Base-by-base conservation (phyloP, 2,888 invertebrate genomes). In the Lochmaea capreae region DNA sequence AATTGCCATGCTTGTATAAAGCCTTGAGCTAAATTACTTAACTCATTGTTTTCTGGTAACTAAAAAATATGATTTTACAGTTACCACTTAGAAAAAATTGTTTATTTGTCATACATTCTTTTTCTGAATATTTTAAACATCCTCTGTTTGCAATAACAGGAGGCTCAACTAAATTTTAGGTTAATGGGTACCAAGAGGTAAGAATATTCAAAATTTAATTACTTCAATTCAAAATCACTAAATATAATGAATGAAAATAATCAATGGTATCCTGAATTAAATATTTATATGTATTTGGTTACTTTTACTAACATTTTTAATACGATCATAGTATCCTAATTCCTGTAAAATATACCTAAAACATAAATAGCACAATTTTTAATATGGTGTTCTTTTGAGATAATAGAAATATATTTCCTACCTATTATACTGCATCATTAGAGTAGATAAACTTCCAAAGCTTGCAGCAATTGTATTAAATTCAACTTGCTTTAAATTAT, bases 1-100 rank as follows among this genome's bases (percentile, higher is more conserved):
- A 94, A 86, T 82, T 94, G 92, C 95, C 96, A 98, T 0, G 98
- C 97, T 82, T 93, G 92, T 12, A 93, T 89, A 86, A 99, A 91
- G 9, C 95, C 98, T 14, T 89, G 87, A 79, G 95, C 95, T 12
- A 98, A 89, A 3, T 94, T 95, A 22, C 90, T 88, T 11, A 95
- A 87, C 0, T 97, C 94, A 71, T 91, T 89, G 86, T 98, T 98
- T 78, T 92, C 91, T 22, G 97, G 97, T 88, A 97, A 90, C 96
- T 97, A 82, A 43, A 86, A 85, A 16, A 68, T 52, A 71, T 3
- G 16, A 12, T 33, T 58, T 14, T 73, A 39, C 9, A 57, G 11
- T 14, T 10, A 18, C 57, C 33, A 39, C 33, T 39, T 1, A 9
- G 14, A 18, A 57, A 16, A 18, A 57, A 57, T 57, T 57, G 14